phyloP scores from a whole-genome alignment of 2,113 vertebrate species.

The Neodontobutis hainanensis region DNA sequence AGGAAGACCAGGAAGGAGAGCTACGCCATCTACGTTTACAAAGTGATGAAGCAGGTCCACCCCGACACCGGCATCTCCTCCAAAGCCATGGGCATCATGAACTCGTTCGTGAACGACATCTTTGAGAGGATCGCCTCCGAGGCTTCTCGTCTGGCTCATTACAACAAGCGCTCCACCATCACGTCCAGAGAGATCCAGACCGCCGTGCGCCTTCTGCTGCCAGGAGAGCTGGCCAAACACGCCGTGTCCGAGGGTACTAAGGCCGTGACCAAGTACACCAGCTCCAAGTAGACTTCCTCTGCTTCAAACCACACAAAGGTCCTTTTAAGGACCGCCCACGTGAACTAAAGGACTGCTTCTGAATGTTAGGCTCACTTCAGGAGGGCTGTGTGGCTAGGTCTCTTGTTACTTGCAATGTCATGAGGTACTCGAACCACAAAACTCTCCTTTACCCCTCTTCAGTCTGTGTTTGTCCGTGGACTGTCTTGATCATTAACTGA shows the following conservation, averaged over 20 bases:
- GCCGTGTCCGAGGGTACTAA: slow-evolving; percentile 8
- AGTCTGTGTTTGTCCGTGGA: no score
- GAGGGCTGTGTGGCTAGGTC: no score
- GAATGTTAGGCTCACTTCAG: no score
- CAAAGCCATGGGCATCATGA: slow-evolving; percentile 41
- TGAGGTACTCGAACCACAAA: no score
- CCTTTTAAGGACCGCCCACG: slow-evolving; percentile 1
- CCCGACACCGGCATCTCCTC: slow-evolving; percentile 84
- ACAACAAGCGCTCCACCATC: slow-evolving; percentile 14
- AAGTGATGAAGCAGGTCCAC: slow-evolving; percentile 84
- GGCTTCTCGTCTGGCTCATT: slow-evolving; percentile 4
- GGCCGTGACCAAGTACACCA: slow-evolving; percentile 6
- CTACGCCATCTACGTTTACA: slow-evolving; percentile 81
- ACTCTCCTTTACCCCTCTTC: no score
- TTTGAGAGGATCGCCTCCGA: slow-evolving; percentile 65
- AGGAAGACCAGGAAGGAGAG: slow-evolving; percentile 50
- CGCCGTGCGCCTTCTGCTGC: slow-evolving; percentile 11
- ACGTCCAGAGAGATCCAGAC: slow-evolving; percentile 11
- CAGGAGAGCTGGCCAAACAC: slow-evolving; percentile 8
- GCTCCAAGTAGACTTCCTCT: neutral
- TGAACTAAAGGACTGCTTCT: no score
- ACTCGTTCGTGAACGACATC: slow-evolving; percentile 71
- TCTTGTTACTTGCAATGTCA: no score
- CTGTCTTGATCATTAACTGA: no score
- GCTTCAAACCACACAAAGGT: neutral